phyloP scores from a whole-genome alignment of 2,888 invertebrate species.

The Amorpha juglandis region DNA sequence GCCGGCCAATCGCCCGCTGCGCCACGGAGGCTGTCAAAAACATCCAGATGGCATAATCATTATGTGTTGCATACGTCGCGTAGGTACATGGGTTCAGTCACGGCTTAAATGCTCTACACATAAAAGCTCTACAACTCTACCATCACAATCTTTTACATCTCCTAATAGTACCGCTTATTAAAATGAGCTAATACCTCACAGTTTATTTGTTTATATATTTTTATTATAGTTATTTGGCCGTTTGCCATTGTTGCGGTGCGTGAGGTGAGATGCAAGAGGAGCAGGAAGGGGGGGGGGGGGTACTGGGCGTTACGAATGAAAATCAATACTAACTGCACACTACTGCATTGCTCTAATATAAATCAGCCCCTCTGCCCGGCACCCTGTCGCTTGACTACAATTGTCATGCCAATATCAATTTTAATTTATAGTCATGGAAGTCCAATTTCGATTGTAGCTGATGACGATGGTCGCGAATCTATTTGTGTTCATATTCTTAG shows the following conservation, averaged over 20 bases:
- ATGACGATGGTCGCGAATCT: constrained; percentile 62
- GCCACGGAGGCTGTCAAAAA: no score
- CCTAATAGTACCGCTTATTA: constrained; percentile 7
- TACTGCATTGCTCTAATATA: constrained; percentile 84
- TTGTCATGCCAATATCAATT: constrained; percentile 43
- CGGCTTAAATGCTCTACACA: background rate
- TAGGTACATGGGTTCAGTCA: no score
- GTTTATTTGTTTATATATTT: constrained; percentile 34
- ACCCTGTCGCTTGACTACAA: constrained; percentile 73
- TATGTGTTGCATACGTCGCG: no score
- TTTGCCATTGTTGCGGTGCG: constrained; percentile 76
- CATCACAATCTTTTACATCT: constrained; percentile 7
- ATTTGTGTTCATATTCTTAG: constrained; percentile 58
- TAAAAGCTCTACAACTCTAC: background rate
- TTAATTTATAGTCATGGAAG: constrained; percentile 7
- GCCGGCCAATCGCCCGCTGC: no score
- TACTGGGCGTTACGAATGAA: constrained; percentile 76
- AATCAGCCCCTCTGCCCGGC: constrained; percentile 76
- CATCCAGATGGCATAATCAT: no score
- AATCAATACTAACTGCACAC: constrained; percentile 85
- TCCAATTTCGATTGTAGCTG: constrained; percentile 4
- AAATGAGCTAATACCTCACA: constrained; percentile 31
- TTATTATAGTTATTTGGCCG: constrained; percentile 68
- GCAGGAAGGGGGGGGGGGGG: constrained; percentile 47
- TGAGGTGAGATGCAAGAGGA: constrained; percentile 69